Evolutionary conservation across 2,888 invertebrate species (phyloP), one percentile per base, ranked within the genome.

Genomic region (Lasioglossum figueresi): DNA sequence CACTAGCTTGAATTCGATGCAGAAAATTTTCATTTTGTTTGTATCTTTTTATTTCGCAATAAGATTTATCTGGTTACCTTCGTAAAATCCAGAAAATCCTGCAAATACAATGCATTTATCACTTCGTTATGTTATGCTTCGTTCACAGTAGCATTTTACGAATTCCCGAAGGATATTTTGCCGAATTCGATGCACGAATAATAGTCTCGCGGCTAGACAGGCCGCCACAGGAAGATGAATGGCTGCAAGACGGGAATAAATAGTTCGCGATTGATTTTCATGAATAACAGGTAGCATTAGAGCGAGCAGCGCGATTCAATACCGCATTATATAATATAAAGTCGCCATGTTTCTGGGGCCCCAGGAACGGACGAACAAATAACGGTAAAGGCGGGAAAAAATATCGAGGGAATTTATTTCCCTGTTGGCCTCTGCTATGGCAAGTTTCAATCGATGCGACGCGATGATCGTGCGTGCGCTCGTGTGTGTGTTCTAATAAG

Each of bases 341-440:
- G 19, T 27, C 16, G 43, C 16, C 40, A 63, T 27, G 63, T 63
- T 45, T 43, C 31, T 23, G 5, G 48, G 31, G 14, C 56, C 56
- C n/a, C 34, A 5, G 16, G 59, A 48, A 63, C 70, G 31, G 19
- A 27, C 19, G 6, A 40, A 56, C 14, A 3, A 70, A 52, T 27
- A 43, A 27, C 52, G 72, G 19, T 68, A 19, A 16, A n/a, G 27
- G 4, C 16, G 27, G 27, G 16, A 5, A 14, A 8, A 63, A 34
- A 27, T 19, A 43, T 63, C 56, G 43, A 23, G 40, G 12, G 48
- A 76, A 85, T 85, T 84, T 84, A 76, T 84, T 84, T 84, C 56
- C 84, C 37, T 8, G 63, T 34, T 43, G 70, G 59, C 63, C 80
- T 80, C 77, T 31, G 4, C 14, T 59, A 19, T 31, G 56, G 19